A percentile compares a stretch with the other conserved stretches of the same genome.
Conservation (phyloP, 2,888 invertebrate species). For the Clostera curtula region DNA sequence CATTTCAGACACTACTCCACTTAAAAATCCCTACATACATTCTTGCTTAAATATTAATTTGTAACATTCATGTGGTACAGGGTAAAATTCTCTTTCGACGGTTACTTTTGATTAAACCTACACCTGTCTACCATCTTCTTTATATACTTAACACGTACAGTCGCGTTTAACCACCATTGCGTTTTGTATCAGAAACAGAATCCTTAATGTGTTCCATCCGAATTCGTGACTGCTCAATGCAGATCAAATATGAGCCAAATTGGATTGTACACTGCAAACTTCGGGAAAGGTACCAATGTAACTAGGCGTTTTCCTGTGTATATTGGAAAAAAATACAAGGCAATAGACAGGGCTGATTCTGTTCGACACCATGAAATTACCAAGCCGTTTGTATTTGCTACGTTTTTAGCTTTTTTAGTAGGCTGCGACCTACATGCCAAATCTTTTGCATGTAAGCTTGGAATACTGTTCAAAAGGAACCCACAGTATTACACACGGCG, state of each 20-base stretch:
- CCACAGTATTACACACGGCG: too few relatives aligned
- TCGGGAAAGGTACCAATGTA: conserved; percentile 22
- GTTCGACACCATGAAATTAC: conserved; percentile 26
- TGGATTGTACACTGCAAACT: conserved; percentile 29
- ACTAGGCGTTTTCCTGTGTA: conserved; percentile 28
- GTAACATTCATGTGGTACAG: too few relatives aligned
- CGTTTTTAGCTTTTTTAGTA: too few relatives aligned
- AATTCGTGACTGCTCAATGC: conserved; percentile 39
- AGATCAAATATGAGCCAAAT: conserved; percentile 47
- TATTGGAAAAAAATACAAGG: conserved; percentile 22
- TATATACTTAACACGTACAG: conserved; percentile 24
- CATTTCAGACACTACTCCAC: too few relatives aligned
- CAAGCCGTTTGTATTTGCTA: conserved; percentile 14
- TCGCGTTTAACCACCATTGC: conserved; percentile 21
- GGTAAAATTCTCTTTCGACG: too few relatives aligned
- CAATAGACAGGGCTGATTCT: conserved; percentile 16
- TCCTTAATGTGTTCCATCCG: conserved; percentile 40
- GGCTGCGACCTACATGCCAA: too few relatives aligned
- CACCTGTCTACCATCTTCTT: too few relatives aligned
- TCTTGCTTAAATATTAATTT: too few relatives aligned
- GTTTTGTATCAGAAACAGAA: conserved; percentile 39
- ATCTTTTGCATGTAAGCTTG: too few relatives aligned
- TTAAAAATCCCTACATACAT: too few relatives aligned
- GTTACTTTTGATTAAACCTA: too few relatives aligned
- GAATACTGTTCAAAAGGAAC: too few relatives aligned